Conservation (phyloP, 2,888 invertebrate genomes). For the Emmelina monodactyla region DNA sequence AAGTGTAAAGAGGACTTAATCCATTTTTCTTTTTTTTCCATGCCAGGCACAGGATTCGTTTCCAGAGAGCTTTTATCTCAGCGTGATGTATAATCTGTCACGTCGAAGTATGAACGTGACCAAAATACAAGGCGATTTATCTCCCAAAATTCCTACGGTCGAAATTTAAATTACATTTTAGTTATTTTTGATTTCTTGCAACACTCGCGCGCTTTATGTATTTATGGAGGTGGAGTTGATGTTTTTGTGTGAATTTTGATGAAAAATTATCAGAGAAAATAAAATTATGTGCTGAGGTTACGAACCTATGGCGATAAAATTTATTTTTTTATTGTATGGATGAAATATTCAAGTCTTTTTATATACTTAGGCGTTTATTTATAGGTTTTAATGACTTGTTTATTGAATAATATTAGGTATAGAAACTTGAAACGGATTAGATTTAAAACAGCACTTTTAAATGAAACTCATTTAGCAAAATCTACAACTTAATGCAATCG, state of each 20-base stretch:
- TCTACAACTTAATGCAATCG: too few species aligned
- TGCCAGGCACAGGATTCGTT: slow-evolving; percentile 31
- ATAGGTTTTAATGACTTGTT: too few species aligned
- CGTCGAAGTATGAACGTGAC: slow-evolving; percentile 53
- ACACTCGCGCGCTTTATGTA: background rate
- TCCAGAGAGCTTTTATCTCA: slow-evolving; percentile 51
- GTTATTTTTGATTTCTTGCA: slow-evolving; percentile 2
- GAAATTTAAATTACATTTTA: background rate
- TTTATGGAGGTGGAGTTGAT: background rate
- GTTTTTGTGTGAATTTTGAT: background rate
- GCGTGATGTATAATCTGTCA: slow-evolving; percentile 55
- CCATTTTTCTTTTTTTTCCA: slow-evolving; percentile 20
- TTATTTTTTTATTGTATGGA: too few species aligned
- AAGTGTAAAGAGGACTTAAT: slow-evolving; percentile 25
- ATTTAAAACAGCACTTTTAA: too few species aligned
- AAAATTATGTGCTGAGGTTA: too few species aligned
- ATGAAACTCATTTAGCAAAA: too few species aligned
- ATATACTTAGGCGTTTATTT: too few species aligned
- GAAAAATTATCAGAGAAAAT: too few species aligned
- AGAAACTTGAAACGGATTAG: too few species aligned
- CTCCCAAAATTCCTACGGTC: slow-evolving; percentile 21
- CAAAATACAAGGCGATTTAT: slow-evolving; percentile 50
- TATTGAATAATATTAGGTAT: too few species aligned
- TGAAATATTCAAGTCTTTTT: too few species aligned
- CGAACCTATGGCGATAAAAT: too few species aligned